phyloP scores from a whole-genome alignment of 92 coral and sea anemone species.

The Siderastrea siderea region DNA sequence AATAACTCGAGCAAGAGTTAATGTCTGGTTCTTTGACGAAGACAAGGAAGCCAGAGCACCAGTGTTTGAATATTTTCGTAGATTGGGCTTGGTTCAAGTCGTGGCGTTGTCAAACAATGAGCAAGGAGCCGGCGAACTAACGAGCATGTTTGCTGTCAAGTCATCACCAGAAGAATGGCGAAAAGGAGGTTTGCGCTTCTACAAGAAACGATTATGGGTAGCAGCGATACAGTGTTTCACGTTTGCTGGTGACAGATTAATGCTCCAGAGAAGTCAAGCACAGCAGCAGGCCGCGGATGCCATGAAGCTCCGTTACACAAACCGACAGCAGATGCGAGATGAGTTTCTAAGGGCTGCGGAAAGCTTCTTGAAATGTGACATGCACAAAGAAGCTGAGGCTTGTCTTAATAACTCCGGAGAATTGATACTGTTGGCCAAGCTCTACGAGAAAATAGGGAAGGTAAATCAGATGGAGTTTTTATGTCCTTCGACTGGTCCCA shows the following conservation, averaged over 20 bases:
- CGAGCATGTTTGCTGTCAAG: slow-evolving; percentile 71
- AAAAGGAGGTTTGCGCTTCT: slow-evolving; percentile 70
- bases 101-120: slow-evolving; percentile 42
- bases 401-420: slow-evolving; percentile 70
- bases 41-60: no score
- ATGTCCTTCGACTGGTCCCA: no score
- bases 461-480: slow-evolving; percentile 51
- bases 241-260: slow-evolving; percentile 64
- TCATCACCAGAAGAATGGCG: slow-evolving; percentile 79
- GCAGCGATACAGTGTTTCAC: slow-evolving; percentile 70
- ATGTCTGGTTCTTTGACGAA: no score
- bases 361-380: slow-evolving; percentile 63
- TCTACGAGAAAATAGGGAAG: slow-evolving; percentile 67
- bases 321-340: slow-evolving; percentile 53
- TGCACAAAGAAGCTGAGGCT: slow-evolving; percentile 71
- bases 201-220: slow-evolving; percentile 69
- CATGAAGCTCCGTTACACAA: slow-evolving; percentile 43
- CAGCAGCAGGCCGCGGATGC: slow-evolving; percentile 77
- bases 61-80: no score
- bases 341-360: slow-evolving; percentile 75
- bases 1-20: no score
- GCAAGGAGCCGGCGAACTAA: slow-evolving; percentile 40
- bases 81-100: slow-evolving; percentile 71
- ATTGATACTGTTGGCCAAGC: slow-evolving; percentile 62
- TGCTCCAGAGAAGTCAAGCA: slow-evolving; percentile 74